Conservation (phyloP, 2,888 invertebrate genomes). For the Ptilodon capucinus region DNA sequence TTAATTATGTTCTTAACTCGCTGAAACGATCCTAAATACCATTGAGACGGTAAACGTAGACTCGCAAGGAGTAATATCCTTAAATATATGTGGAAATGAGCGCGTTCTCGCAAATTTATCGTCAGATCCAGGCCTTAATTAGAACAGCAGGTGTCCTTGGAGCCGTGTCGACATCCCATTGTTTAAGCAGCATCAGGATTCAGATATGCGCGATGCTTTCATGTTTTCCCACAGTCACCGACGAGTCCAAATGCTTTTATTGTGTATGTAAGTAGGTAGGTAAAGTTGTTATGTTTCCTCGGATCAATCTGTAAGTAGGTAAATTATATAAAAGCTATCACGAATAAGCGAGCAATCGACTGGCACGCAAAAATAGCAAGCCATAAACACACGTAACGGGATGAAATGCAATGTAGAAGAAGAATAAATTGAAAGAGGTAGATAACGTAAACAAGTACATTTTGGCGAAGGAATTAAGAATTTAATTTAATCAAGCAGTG, state of each 20-base stretch:
- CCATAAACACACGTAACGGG: too few species aligned
- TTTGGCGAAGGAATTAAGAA: too few species aligned
- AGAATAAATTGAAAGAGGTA: too few species aligned
- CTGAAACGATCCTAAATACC: constrained; percentile 29
- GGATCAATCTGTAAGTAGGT: too few species aligned
- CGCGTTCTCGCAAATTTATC: constrained; percentile 32
- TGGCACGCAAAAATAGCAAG: too few species aligned
- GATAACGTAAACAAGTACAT: too few species aligned
- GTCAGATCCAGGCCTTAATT: constrained; percentile 34
- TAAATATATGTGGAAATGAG: neutral
- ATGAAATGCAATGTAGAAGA: too few species aligned
- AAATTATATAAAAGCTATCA: too few species aligned
- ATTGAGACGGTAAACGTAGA: constrained; percentile 25
- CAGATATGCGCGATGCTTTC: neutral
- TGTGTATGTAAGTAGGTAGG: neutral
- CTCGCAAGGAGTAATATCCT: constrained; percentile 25
- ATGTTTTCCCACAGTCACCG: neutral
- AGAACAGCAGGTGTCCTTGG: constrained; percentile 40
- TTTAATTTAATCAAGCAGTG: too few species aligned
- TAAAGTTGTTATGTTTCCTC: too few species aligned
- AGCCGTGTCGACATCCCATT: constrained; percentile 19
- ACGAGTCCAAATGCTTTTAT: neutral
- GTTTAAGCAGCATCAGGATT: neutral
- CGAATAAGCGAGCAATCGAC: too few species aligned
- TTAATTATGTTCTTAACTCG: constrained; percentile 24